Percentiles rank a stretch among this genome's conserved stretches.
These are phyloP conservation scores for Cloeon dipterum DNA, from an alignment of 2,888 invertebrate genomes.

Conservation along the genomic window DNA sequence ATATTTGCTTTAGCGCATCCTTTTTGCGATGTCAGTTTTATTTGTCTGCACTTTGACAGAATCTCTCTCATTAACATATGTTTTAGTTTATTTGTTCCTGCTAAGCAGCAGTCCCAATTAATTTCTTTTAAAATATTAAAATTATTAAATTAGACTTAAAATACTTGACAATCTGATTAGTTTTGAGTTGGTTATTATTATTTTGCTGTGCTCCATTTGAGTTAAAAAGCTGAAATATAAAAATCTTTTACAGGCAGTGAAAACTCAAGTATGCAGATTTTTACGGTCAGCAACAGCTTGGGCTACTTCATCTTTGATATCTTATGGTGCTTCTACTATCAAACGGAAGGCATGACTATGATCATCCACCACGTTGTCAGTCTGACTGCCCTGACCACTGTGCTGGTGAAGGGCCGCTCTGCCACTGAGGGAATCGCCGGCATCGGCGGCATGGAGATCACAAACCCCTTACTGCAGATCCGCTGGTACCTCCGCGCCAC, in stretches of 20 bases:
- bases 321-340: conserved; percentile 29
- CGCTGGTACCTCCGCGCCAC: conserved; percentile 33
- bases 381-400: conserved; percentile 23
- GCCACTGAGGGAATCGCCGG: conserved; percentile 25
- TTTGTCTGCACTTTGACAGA: too few species aligned
- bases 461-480: conserved; percentile 34
- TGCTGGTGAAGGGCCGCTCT: conserved; percentile 23
- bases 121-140: too few species aligned
- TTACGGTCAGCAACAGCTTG: conserved; percentile 29
- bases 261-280: conserved; percentile 17
- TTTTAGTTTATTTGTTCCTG: too few species aligned
- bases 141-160: too few species aligned
- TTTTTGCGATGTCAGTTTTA: too few species aligned
- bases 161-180: too few species aligned
- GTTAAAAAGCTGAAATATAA: too few species aligned
- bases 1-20: too few species aligned
- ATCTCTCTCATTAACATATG: too few species aligned
- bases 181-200: too few species aligned
- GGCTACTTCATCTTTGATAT: conserved; percentile 38
- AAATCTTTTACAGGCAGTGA: conserved; percentile 11
- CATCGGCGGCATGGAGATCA: conserved; percentile 30
- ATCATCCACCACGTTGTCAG: conserved; percentile 28
- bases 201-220: too few species aligned
- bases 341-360: conserved; percentile 26
- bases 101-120: too few species aligned